Evolutionary conservation across 2,113 vertebrate genomes (phyloP).

Genomic region (Leptobrachium leishanense): DNA sequence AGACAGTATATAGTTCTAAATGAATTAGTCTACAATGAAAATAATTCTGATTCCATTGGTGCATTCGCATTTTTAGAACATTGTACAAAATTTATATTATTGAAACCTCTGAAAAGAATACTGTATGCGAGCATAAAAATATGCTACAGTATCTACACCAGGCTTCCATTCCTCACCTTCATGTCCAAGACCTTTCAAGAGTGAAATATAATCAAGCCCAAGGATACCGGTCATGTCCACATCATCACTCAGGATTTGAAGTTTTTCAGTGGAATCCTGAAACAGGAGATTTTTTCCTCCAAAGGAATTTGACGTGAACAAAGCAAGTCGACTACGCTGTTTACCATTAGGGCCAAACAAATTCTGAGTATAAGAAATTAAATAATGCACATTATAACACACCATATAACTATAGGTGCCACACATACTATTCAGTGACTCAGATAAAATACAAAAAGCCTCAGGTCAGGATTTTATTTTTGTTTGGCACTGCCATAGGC

Average conservation of each 20-base stretch:
- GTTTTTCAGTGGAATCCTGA: slow-evolving; percentile 72
- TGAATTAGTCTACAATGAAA: no score
- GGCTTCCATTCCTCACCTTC: slow-evolving; percentile 73
- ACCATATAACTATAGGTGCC: no score
- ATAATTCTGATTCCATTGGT: no score
- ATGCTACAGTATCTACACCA: not conserved
- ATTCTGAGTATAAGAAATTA: slow-evolving; percentile 61
- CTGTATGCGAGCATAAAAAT: no score
- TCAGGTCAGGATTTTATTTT: no score
- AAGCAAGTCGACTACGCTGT: slow-evolving; percentile 72
- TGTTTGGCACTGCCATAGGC: no score
- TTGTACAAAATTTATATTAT: no score
- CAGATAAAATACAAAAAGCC: no score
- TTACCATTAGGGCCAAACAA: slow-evolving; percentile 77
- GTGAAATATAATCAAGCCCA: slow-evolving; percentile 82
- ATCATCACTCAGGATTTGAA: slow-evolving; percentile 69
- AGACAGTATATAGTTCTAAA: no score
- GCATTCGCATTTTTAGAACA: no score
- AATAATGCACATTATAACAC: not conserved
- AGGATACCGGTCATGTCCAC: slow-evolving; percentile 78
- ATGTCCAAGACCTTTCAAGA: slow-evolving; percentile 84
- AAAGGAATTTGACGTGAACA: slow-evolving; percentile 75
- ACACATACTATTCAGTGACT: no score
- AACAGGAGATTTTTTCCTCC: slow-evolving; percentile 80
- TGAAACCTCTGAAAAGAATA: no score